Percentiles rank a stretch among this genome's conserved stretches.
These are phyloP conservation scores for Paratilapia polleni DNA, from an alignment of 2,113 vertebrate species.

Conservation along the genomic window DNA sequence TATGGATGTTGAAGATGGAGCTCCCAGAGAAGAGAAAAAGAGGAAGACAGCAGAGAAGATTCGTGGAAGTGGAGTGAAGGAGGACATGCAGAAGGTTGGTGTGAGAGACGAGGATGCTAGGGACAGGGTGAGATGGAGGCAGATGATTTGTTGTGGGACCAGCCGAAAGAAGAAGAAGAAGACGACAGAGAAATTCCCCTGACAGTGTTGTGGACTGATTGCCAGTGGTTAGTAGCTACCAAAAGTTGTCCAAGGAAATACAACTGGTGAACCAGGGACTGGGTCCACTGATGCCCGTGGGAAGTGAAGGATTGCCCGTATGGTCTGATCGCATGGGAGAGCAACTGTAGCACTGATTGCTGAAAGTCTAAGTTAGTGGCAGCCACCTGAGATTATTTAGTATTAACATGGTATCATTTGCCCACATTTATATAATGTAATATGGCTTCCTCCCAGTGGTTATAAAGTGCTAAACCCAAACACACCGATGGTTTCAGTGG, in stretches of 20 bases:
- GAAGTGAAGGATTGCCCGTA: neutral
- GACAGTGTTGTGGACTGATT: accelerated
- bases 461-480: neutral
- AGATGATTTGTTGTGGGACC: too few species aligned
- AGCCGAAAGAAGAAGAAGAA: too few species aligned
- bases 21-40: too few species aligned
- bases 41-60: too few species aligned
- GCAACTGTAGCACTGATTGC: neutral
- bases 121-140: too few species aligned
- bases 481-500: neutral
- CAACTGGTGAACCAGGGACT: neutral
- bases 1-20: too few species aligned
- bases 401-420: neutral
- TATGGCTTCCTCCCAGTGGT: neutral
- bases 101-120: too few species aligned
- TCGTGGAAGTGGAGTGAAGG: too few species aligned
- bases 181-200: neutral
- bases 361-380: neutral
- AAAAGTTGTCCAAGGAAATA: neutral
- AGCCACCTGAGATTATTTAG: neutral
- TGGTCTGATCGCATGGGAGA: neutral
- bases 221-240: neutral
- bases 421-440: neutral
- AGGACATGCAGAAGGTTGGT: too few species aligned
- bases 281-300: neutral